Base-by-base conservation (phyloP, 2,888 invertebrate species). In the Troides aeacus region DNA sequence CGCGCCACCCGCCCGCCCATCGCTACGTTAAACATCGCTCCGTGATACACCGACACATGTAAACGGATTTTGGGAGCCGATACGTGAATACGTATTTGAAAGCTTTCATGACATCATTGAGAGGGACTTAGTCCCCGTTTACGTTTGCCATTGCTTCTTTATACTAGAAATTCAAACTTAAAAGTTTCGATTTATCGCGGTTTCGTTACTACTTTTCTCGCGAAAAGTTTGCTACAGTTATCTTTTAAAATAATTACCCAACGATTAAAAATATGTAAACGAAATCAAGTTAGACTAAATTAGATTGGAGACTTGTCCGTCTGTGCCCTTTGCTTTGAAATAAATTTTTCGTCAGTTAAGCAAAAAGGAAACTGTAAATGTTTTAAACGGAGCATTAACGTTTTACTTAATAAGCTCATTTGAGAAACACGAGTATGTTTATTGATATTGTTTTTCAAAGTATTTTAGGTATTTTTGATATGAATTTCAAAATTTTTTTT, bases 31-130 rank as follows among this genome's bases (percentile, higher is more conserved):
- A 82, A 79, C 84, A 84, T 85, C 85, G 82, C 83, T 83, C 79
- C 79, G 75, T 80, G 74, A 77, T 77, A 77, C 76, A 76, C 77
- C 77, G 84, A 86, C 86, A 87, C 83, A 85, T 87, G 84, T 87
- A 84, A 85, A 85, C 83, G 83, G 81, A 83, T 83, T 80, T 82
- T 80, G 78, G 81, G 84, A 84, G 83, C 81, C 82, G 84, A 83
- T 83, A 81, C 81, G 83, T 78, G 80, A 75, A 75, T 77, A 79
- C 75, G 77, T 77, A 79, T 78, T 75, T 77, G 76, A 77, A 70
- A 70, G 70, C 66, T 64, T 69, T 64, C 69, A 71, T 65, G 71
- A 71, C 69, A 68, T 62, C 46, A 69, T 66, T 66, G 59, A 42
- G 62, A 57, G 24, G 23, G 50, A 62, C 39, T 69, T 62, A 65